phyloP scores from a whole-genome alignment of 1,140 invertebrate genomes.

The Geopemphigus sp. region DNA sequence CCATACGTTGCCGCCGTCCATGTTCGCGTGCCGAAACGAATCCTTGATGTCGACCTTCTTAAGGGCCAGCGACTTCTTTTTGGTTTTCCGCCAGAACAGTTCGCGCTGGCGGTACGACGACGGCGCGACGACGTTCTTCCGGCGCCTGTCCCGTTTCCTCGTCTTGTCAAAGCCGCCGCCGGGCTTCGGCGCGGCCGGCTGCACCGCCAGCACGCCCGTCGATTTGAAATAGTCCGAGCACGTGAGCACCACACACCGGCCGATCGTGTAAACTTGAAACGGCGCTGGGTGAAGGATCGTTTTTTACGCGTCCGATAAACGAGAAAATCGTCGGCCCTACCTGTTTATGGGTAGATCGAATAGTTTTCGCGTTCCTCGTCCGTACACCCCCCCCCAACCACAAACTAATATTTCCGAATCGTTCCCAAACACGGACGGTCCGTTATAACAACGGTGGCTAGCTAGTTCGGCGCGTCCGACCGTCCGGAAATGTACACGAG shows the following conservation, averaged over 20 bases:
- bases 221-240: slow-evolving; percentile 37
- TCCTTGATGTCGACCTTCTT: slow-evolving; percentile 22
- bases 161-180: background rate
- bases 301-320: no score
- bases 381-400: no score
- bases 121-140: background rate
- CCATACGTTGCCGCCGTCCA: background rate
- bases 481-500: no score
- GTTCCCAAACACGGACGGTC: no score
- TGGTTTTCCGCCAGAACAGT: background rate
- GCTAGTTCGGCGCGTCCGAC: no score
- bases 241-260: slow-evolving; percentile 23
- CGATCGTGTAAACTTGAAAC: slow-evolving; percentile 19
- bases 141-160: background rate
- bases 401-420: no score
- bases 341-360: no score
- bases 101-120: slow-evolving; percentile 2
- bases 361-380: no score
- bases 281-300: background rate
- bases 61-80: slow-evolving; percentile 4
- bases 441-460: no score
- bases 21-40: background rate
- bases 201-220: slow-evolving; percentile 16
- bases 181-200: background rate
- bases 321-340: no score